A percentile compares a stretch with the other conserved stretches of the same genome.
These are phyloP conservation scores for Ataeniobius toweri DNA, from an alignment of 2,797 vertebrate genomes.

Conservation along the genomic window DNA sequence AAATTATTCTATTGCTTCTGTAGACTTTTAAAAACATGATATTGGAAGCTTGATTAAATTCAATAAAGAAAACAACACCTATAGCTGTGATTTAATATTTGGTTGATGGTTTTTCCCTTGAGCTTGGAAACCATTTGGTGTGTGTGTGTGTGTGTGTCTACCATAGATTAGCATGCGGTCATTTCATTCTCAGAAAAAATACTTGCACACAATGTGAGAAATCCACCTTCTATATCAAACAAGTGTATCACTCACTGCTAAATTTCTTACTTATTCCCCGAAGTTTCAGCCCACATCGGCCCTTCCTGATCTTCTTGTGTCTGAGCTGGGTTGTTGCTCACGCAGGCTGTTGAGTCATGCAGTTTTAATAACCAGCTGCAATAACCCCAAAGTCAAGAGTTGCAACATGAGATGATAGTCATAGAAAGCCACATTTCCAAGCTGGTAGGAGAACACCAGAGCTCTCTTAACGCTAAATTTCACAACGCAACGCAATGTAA, in stretches of 20 bases:
- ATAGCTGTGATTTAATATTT: not conserved
- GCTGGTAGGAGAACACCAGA: constrained; percentile 11
- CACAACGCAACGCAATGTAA: constrained; percentile 44
- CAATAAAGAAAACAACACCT: not conserved
- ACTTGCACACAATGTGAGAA: not conserved
- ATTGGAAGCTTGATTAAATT: not conserved
- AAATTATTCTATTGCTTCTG: not conserved
- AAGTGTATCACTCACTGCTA: constrained; percentile 55
- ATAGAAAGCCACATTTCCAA: not conserved
- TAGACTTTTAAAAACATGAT: not conserved
- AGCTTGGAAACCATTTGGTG: constrained; percentile 29
- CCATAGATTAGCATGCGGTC: constrained; percentile 18
- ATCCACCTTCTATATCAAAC: constrained; percentile 9
- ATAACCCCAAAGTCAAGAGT: constrained; percentile 34
- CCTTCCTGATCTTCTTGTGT: constrained; percentile 12
- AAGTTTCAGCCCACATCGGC: constrained; percentile 24
- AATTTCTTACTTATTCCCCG: constrained; percentile 25
- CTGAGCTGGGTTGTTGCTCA: constrained; percentile 34
- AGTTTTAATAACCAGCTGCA: constrained; percentile 43
- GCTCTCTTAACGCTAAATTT: constrained; percentile 8
- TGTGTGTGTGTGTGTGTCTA: not conserved
- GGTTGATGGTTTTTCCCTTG: constrained; percentile 7
- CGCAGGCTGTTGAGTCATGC: constrained; percentile 59
- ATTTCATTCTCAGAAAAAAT: constrained; percentile 20
- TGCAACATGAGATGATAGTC: constrained; percentile 20